phyloP scores from a whole-genome alignment of 1,140 invertebrate genomes.

The Physella acuta region DNA sequence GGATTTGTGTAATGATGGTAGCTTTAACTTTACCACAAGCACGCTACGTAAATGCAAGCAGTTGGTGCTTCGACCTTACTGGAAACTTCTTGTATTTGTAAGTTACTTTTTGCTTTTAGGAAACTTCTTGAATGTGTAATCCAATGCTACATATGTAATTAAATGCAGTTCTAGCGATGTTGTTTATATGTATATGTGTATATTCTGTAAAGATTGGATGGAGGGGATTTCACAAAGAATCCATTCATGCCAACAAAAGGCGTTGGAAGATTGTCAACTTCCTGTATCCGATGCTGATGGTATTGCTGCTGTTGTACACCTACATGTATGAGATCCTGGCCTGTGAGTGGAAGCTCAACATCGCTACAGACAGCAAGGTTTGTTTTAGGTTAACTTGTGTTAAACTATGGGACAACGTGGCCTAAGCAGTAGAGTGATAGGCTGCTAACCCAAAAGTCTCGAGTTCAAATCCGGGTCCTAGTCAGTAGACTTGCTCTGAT shows the following conservation, averaged over 20 bases:
- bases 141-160: not conserved
- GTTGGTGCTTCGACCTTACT: slow-evolving; percentile 51
- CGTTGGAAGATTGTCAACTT: slow-evolving; percentile 45
- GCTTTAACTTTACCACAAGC: slow-evolving; percentile 52
- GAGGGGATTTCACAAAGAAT: slow-evolving; percentile 52
- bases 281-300: slow-evolving; percentile 47
- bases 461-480: too few species aligned
- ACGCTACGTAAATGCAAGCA: slow-evolving; percentile 49
- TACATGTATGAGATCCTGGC: slow-evolving; percentile 55
- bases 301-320: slow-evolving; percentile 50
- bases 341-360: slow-evolving; percentile 57
- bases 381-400: not conserved
- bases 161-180: not conserved
- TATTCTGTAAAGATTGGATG: slow-evolving; percentile 51
- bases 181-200: not conserved
- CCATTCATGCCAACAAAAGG: slow-evolving; percentile 35
- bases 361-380: slow-evolving; percentile 48
- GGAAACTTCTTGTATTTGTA: slow-evolving; percentile 53
- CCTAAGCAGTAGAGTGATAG: too few species aligned
- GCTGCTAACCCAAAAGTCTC: too few species aligned
- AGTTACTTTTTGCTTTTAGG: slow-evolving; percentile 16
- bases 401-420: too few species aligned
- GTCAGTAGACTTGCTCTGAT: not conserved
- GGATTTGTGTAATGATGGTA: slow-evolving; percentile 47
- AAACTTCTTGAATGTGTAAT: not conserved